phyloP scores from a whole-genome alignment of 2,113 vertebrate species.

The Platysternon megacephalum region DNA sequence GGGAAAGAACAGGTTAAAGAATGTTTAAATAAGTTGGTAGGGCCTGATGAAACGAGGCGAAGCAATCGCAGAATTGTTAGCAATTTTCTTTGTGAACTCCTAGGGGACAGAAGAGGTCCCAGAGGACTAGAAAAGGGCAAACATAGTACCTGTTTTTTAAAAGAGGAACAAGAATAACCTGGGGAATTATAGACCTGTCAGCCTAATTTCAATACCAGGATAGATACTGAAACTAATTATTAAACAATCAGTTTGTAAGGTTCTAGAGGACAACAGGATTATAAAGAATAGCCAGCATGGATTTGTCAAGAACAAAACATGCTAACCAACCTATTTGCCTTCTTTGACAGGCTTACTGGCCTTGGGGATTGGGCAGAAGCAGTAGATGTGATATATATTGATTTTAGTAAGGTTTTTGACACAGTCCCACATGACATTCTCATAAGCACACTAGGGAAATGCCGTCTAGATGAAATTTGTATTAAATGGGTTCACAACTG shows the following conservation, averaged over 20 bases:
- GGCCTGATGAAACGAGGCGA: neutral
- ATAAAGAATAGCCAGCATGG: neutral
- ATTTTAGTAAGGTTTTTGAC: neutral
- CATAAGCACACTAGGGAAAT: neutral
- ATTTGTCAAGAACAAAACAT: neutral
- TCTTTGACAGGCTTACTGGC: neutral
- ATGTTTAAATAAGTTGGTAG: neutral
- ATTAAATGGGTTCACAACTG: neutral
- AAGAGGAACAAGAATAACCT: neutral
- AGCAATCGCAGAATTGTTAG: neutral
- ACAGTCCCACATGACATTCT: neutral
- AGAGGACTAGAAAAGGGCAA: neutral
- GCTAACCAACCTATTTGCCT: neutral
- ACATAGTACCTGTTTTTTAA: neutral
- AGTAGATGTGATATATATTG: neutral
- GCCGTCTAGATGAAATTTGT: neutral
- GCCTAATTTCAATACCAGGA: neutral
- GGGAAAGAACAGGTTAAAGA: neutral
- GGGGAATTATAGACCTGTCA: neutral
- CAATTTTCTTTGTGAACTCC: neutral
- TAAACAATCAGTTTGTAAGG: neutral
- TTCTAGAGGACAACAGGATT: neutral
- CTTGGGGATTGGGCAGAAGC: neutral
- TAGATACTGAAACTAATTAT: neutral
- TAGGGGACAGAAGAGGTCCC: neutral